phyloP scores from a whole-genome alignment of 2,888 invertebrate species.

The Drosophila tripunctata region DNA sequence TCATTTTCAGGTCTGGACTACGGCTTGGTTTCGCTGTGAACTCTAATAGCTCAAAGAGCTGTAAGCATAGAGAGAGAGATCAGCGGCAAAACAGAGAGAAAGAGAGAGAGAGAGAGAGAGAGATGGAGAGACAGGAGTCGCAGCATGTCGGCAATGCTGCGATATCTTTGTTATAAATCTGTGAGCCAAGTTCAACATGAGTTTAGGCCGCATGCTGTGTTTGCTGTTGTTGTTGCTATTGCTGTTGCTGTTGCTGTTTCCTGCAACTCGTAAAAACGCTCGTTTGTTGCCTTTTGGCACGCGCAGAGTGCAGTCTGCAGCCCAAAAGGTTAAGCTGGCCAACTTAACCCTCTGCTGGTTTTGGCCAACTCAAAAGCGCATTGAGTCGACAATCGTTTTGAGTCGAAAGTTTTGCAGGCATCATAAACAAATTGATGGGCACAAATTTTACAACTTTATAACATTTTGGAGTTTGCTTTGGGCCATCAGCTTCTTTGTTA shows the following conservation, averaged over 20 bases:
- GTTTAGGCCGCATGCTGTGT: constrained; percentile 67
- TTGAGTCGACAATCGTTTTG: constrained; percentile 7
- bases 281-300: constrained; percentile 80
- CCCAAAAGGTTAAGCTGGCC: constrained; percentile 69
- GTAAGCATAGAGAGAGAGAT: constrained; percentile 1
- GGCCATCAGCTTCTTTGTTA: neutral
- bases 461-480: constrained; percentile 23
- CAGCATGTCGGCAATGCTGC: constrained; percentile 75
- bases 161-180: constrained; percentile 83
- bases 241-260: constrained; percentile 44
- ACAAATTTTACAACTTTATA: constrained; percentile 61
- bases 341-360: constrained; percentile 59
- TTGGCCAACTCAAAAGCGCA: constrained; percentile 10
- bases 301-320: constrained; percentile 65
- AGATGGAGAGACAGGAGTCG: constrained; percentile 33
- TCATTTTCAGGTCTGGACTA: constrained; percentile 19
- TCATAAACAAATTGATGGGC: constrained; percentile 64
- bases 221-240: constrained; percentile 43
- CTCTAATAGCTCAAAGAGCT: constrained; percentile 78
- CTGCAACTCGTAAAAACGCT: constrained; percentile 72
- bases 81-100: neutral
- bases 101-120: constrained; percentile 1
- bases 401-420: constrained; percentile 34
- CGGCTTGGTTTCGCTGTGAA: constrained; percentile 71
- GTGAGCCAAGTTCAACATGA: constrained; percentile 75